These are phyloP conservation scores for Odontamblyopus rebecca DNA, from an alignment of 2,797 vertebrate genomes.

Conservation along the genomic window DNA sequence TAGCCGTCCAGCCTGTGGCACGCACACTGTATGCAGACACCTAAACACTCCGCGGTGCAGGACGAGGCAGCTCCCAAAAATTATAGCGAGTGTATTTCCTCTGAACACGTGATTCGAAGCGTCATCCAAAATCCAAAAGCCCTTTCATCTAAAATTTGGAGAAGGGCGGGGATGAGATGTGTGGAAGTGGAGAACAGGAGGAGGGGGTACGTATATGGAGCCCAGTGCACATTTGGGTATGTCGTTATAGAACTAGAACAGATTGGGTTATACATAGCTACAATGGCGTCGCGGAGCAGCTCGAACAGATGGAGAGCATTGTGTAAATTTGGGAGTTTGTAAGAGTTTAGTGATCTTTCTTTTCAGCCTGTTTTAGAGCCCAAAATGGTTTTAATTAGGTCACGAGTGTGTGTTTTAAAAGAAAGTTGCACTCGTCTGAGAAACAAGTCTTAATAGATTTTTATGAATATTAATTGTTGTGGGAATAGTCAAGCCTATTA, in stretches of 20 bases:
- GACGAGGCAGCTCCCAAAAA: slow-evolving; percentile 77
- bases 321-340: slow-evolving; percentile 43
- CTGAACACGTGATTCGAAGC: slow-evolving; percentile 81
- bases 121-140: slow-evolving; percentile 83
- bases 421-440: slow-evolving; percentile 26
- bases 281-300: slow-evolving; percentile 48
- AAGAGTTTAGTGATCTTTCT: slow-evolving; percentile 33
- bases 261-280: slow-evolving; percentile 48
- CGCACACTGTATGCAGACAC: slow-evolving; percentile 68
- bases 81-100: slow-evolving; percentile 79
- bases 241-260: slow-evolving; percentile 51
- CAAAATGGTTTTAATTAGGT: slow-evolving; percentile 52
- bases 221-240: slow-evolving; percentile 65
- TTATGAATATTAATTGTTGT: slow-evolving; percentile 52
- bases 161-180: slow-evolving; percentile 69
- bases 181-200: slow-evolving; percentile 24
- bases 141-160: slow-evolving; percentile 81
- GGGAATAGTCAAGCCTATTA: slow-evolving; percentile 54
- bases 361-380: slow-evolving; percentile 37
- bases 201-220: slow-evolving; percentile 46
- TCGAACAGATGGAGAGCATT: slow-evolving; percentile 36
- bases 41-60: slow-evolving; percentile 74
- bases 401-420: slow-evolving; percentile 42
- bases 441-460: slow-evolving; percentile 34
- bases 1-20: slow-evolving; percentile 55